These are phyloP conservation scores for Oryzias curvinotus DNA, from an alignment of 2,113 vertebrate species.

Conservation along the genomic window DNA sequence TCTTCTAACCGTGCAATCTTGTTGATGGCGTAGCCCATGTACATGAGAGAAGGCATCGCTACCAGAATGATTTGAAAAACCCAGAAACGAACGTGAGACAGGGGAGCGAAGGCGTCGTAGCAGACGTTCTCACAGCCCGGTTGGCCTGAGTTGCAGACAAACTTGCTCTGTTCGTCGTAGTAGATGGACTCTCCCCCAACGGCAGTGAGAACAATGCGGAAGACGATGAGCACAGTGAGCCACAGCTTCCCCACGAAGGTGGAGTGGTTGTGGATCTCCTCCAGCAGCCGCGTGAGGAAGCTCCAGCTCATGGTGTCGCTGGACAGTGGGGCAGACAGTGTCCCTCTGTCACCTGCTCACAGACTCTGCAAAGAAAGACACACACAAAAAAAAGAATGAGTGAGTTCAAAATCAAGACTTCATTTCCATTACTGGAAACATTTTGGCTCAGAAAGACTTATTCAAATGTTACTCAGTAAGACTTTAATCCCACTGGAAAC, in stretches of 20 bases:
- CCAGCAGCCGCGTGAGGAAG: slow-evolving; percentile 96
- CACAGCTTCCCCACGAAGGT: slow-evolving; percentile 99
- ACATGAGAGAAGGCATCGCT: slow-evolving; percentile 92
- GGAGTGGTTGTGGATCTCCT: slow-evolving; percentile 99
- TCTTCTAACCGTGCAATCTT: slow-evolving; percentile 92
- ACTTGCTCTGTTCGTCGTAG: slow-evolving; percentile 98
- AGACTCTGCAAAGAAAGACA: slow-evolving; percentile 69
- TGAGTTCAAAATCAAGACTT: slow-evolving; percentile 4
- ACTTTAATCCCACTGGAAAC: slow-evolving; percentile 24
- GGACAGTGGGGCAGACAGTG: slow-evolving; percentile 80
- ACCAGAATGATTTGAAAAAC: slow-evolving; percentile 98
- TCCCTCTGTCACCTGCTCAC: slow-evolving; percentile 80
- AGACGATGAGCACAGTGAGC: slow-evolving; percentile 94
- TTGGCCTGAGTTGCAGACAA: slow-evolving; percentile 96
- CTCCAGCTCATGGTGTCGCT: slow-evolving; percentile 97
- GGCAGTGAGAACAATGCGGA: slow-evolving; percentile 95
- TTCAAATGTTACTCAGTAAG: neutral
- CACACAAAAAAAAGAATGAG: neutral
- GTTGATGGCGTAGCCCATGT: slow-evolving; percentile 93
- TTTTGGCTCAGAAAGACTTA: neutral
- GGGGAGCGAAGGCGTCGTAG: slow-evolving; percentile 94
- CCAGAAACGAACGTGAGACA: slow-evolving; percentile 97
- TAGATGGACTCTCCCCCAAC: slow-evolving; percentile 98
- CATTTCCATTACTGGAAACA: neutral
- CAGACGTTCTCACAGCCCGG: slow-evolving; percentile 98